Conservation (phyloP, 2,797 vertebrate species). For the Sebastes itinus region DNA sequence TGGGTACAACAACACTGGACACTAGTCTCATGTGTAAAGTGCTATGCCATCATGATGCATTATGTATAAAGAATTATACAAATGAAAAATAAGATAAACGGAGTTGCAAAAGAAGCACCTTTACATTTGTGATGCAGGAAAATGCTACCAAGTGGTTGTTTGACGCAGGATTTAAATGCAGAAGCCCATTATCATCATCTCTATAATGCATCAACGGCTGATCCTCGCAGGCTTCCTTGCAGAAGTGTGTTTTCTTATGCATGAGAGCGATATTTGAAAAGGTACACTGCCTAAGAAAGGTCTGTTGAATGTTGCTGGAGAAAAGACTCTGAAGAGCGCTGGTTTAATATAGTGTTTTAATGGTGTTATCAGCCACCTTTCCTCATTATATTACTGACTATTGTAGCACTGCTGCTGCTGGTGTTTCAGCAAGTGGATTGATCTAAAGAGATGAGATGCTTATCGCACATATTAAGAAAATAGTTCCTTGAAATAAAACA, state of each 20-base stretch:
- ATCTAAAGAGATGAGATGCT: background rate
- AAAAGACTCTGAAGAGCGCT: background rate
- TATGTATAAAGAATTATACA: constrained; percentile 13
- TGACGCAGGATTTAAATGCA: constrained; percentile 36
- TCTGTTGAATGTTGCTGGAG: background rate
- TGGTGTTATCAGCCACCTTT: constrained; percentile 5
- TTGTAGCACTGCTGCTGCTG: background rate
- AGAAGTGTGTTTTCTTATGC: constrained; percentile 35
- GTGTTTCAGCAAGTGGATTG: background rate
- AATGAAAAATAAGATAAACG: constrained; percentile 24
- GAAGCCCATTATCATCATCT: constrained; percentile 43
- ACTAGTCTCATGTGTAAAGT: background rate
- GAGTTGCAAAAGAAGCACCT: constrained; percentile 1
- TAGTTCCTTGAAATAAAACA: constrained; percentile 7
- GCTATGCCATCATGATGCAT: background rate
- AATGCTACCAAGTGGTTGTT: background rate
- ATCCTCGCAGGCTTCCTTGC: constrained; percentile 23
- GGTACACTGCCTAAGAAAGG: background rate
- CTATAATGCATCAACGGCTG: constrained; percentile 34
- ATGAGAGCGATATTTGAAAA: constrained; percentile 37
- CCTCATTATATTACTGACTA: constrained; percentile 7
- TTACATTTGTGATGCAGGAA: constrained; percentile 3
- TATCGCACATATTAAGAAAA: background rate
- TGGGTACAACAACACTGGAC: background rate
- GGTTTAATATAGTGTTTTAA: background rate